Evolutionary conservation across 2,888 invertebrate genomes (phyloP).

Genomic region (Rosalia funebris): DNA sequence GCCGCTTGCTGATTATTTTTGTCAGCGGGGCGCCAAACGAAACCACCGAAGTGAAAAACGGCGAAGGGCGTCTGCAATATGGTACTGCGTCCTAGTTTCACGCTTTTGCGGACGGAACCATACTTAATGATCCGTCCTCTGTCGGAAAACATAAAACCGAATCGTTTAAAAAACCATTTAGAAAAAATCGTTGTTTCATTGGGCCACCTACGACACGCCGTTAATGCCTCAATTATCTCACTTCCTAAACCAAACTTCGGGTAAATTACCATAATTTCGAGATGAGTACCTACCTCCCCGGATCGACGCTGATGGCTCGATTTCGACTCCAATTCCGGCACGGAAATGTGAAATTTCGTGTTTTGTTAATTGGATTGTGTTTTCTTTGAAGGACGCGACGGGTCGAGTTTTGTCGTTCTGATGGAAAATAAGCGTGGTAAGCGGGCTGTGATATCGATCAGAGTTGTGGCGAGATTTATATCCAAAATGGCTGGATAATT

Average conservation of each 20-base stretch:
- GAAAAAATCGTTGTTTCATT: conserved; percentile 34
- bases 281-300: conserved; percentile 20
- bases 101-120: conserved; percentile 5
- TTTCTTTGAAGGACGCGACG: background rate
- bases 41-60: conserved; percentile 3
- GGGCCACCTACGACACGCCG: conserved; percentile 33
- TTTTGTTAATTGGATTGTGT: background rate
- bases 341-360: conserved; percentile 17
- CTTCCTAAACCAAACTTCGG: conserved; percentile 35
- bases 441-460: background rate
- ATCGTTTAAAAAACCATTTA: conserved; percentile 43
- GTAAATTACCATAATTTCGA: conserved; percentile 26
- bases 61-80: conserved; percentile 16
- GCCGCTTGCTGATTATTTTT: background rate
- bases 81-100: conserved; percentile 16
- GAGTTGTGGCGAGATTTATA: background rate
- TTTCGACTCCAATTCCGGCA: conserved; percentile 6
- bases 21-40: conserved; percentile 4
- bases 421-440: background rate
- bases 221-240: conserved; percentile 47
- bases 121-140: background rate
- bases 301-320: conserved; percentile 6
- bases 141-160: conserved; percentile 22
- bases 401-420: background rate
- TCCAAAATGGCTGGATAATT: too few species aligned